These are phyloP conservation scores for Thumatha senex DNA, from an alignment of 2,888 invertebrate genomes.

Conservation along the genomic window DNA sequence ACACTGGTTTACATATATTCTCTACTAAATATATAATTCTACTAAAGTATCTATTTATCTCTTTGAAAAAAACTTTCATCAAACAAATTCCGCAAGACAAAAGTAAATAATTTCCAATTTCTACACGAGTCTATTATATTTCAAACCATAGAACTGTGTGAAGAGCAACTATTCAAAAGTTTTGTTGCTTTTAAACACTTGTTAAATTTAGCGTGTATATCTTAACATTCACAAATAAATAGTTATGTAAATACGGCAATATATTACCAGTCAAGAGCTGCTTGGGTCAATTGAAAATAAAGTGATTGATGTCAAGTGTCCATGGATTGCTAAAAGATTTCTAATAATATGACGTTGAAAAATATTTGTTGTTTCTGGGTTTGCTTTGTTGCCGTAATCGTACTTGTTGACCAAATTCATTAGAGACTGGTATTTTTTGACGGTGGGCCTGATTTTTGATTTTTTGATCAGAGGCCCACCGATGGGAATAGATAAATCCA, in stretches of 20 bases:
- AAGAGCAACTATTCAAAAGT: no score
- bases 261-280: constrained; percentile 14
- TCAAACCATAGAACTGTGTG: not conserved
- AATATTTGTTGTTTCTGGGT: not conserved
- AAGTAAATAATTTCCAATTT: not conserved
- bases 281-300: constrained; percentile 29
- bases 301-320: constrained; percentile 16
- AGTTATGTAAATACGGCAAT: constrained; percentile 22
- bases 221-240: constrained; percentile 17
- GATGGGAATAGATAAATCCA: no score
- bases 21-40: no score
- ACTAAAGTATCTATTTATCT: no score
- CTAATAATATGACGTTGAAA: constrained; percentile 1
- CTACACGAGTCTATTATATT: not conserved
- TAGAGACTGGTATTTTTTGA: no score
- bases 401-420: no score
- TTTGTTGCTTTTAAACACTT: constrained; percentile 3
- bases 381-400: not conserved
- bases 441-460: no score
- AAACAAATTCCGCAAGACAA: no score
- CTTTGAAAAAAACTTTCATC: no score
- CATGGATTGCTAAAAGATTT: not conserved
- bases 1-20: no score
- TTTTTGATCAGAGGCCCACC: no score
- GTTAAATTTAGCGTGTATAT: constrained; percentile 9